These are phyloP conservation scores for Percopsis omiscomaycus DNA, from an alignment of 2,797 vertebrate genomes.

Conservation along the genomic window DNA sequence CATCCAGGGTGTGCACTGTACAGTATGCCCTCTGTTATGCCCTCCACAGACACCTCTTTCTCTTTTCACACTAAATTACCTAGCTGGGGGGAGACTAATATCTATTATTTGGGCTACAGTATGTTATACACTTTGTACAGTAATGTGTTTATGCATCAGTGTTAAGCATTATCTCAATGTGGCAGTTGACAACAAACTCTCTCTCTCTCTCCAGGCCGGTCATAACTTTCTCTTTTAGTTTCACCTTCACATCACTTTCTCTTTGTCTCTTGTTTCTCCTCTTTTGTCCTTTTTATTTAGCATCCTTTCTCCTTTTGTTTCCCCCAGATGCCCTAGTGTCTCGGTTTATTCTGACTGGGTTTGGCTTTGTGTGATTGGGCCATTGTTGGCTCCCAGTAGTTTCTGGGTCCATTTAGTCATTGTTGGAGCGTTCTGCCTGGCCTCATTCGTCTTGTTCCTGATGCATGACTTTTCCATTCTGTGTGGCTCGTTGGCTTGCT, in stretches of 20 bases:
- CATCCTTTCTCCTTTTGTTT: constrained; percentile 15
- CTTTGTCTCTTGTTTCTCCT: constrained; percentile 23
- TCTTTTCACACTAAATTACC: not conserved
- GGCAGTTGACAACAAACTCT: constrained; percentile 5
- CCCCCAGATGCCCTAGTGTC: constrained; percentile 7
- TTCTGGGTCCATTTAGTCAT: constrained; percentile 58
- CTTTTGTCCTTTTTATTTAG: not conserved
- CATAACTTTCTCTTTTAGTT: not conserved
- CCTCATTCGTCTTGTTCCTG: constrained; percentile 51
- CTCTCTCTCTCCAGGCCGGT: constrained; percentile 1
- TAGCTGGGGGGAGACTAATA: no score
- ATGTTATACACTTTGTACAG: no score
- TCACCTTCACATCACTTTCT: constrained; percentile 33
- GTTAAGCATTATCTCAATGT: no score
- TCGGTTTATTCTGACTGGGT: constrained; percentile 40
- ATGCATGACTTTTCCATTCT: constrained; percentile 24
- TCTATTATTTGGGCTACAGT: no score
- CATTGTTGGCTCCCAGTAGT: constrained; percentile 55
- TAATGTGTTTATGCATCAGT: not conserved
- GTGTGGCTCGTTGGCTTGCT: not conserved
- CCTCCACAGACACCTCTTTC: not conserved
- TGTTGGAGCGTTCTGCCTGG: constrained; percentile 53
- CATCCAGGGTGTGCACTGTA: constrained; percentile 46
- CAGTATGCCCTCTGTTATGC: not conserved
- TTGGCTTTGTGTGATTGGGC: constrained; percentile 40